Conservation (phyloP, 2,113 vertebrate species). For the Lepisosteus osseus region DNA sequence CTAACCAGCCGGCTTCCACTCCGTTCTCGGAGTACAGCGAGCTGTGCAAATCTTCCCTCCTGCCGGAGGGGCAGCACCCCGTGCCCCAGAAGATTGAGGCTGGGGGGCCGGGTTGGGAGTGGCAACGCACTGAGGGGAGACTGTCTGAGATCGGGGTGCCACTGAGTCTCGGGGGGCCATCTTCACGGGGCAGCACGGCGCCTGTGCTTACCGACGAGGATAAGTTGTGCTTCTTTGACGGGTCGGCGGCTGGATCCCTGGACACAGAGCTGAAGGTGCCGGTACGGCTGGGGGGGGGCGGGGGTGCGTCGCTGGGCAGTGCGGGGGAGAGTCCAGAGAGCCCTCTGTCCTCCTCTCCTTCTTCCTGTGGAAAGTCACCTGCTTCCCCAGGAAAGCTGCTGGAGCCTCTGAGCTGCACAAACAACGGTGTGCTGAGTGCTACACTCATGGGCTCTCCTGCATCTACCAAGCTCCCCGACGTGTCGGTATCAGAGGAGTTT, state of each 20-base stretch:
- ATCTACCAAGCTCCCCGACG: slow-evolving; percentile 33
- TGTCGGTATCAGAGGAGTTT: slow-evolving; percentile 19
- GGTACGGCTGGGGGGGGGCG: slow-evolving; percentile 41
- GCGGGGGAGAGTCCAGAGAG: slow-evolving; percentile 61
- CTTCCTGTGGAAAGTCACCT: slow-evolving; percentile 42
- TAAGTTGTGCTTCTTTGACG: slow-evolving; percentile 85
- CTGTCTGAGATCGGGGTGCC: slow-evolving; percentile 65
- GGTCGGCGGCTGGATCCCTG: slow-evolving; percentile 45
- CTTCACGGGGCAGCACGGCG: slow-evolving; percentile 37
- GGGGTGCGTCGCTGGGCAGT: slow-evolving; percentile 54
- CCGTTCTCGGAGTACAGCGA: slow-evolving; percentile 72
- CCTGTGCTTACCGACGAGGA: slow-evolving; percentile 83
- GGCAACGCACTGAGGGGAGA: slow-evolving; percentile 78
- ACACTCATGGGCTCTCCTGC: slow-evolving; percentile 53
- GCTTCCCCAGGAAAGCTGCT: slow-evolving; percentile 52
- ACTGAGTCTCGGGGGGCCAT: slow-evolving; percentile 59
- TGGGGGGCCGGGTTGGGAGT: slow-evolving; percentile 68
- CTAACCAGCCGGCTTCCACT: slow-evolving; percentile 72
- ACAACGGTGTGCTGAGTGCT: slow-evolving; percentile 46
- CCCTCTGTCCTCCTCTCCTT: slow-evolving; percentile 58
- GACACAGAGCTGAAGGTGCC: slow-evolving; percentile 73
- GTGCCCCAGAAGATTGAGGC: slow-evolving; percentile 31
- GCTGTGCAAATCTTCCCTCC: slow-evolving; percentile 68
- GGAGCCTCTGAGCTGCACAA: slow-evolving; percentile 49
- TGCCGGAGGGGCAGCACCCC: slow-evolving; percentile 40